These are phyloP conservation scores for Thunnus maccoyii DNA, from an alignment of 2,113 vertebrate species.

Conservation along the genomic window DNA sequence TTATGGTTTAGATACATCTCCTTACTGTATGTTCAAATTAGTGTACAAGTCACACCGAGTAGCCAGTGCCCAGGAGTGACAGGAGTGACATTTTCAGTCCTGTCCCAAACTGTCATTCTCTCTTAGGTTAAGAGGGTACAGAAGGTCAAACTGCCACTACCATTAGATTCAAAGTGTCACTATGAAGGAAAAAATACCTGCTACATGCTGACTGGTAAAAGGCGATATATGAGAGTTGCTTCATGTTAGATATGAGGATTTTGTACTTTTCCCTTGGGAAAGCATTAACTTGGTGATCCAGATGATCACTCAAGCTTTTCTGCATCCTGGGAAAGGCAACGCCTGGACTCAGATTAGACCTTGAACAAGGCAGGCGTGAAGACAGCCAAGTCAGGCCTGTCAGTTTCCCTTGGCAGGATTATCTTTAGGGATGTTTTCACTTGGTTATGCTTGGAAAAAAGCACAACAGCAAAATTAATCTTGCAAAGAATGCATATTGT, in stretches of 20 bases:
- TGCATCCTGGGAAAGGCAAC: constrained; percentile 3
- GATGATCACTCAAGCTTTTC: constrained; percentile 34
- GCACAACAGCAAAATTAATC: background rate
- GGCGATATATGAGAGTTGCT: background rate
- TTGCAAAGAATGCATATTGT: background rate
- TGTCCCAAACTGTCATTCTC: constrained; percentile 36
- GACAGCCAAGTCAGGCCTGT: constrained; percentile 3
- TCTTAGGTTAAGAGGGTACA: constrained; percentile 41
- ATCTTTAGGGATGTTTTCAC: constrained; percentile 2
- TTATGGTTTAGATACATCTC: constrained; percentile 20
- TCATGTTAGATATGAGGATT: constrained; percentile 4
- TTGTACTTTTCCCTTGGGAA: constrained; percentile 15
- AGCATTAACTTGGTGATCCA: constrained; percentile 7
- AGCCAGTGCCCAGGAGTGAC: constrained; percentile 46
- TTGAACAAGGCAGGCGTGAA: background rate
- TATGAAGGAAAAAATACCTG: constrained; percentile 36
- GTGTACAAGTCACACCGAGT: constrained; percentile 19
- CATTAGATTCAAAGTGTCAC: constrained; percentile 57
- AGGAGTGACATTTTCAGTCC: constrained; percentile 68
- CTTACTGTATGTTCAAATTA: constrained; percentile 34
- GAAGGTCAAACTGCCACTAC: constrained; percentile 71
- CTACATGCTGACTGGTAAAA: constrained; percentile 42
- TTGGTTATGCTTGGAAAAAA: background rate
- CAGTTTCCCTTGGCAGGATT: background rate
- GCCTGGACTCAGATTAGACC: background rate